These are phyloP conservation scores for Calliphora vicina DNA, from an alignment of 1,140 invertebrate genomes.

Conservation along the genomic window DNA sequence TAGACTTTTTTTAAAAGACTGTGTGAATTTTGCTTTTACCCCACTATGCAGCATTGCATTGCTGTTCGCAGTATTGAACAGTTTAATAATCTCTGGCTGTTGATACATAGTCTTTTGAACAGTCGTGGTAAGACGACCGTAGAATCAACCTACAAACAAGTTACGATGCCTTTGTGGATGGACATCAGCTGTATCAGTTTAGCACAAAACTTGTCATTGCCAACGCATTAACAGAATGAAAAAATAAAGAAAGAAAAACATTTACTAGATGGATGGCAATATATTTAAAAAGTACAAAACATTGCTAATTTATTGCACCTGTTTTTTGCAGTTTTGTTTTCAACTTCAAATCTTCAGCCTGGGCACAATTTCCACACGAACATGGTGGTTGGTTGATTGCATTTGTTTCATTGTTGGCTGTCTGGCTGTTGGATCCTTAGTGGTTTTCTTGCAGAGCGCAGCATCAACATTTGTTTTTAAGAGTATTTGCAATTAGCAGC, in stretches of 20 bases:
- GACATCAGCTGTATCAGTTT: slow-evolving; percentile 10
- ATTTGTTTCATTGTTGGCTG: too few relatives aligned
- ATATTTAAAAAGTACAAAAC: slow-evolving; percentile 27
- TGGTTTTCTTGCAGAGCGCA: not conserved
- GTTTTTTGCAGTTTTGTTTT: slow-evolving; percentile 18
- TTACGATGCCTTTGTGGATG: not conserved
- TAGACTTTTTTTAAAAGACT: too few relatives aligned
- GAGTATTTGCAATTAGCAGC: not conserved
- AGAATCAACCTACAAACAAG: not conserved
- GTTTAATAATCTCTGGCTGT: not conserved
- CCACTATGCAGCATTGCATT: too few relatives aligned
- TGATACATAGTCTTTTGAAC: not conserved
- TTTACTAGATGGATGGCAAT: slow-evolving; percentile 24
- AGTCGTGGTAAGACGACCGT: not conserved
- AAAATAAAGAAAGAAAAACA: not conserved
- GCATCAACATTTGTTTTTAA: not conserved
- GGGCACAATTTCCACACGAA: not conserved
- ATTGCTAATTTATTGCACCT: slow-evolving; percentile 33
- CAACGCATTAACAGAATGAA: not conserved
- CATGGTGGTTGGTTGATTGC: not conserved
- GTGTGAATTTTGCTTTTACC: too few relatives aligned
- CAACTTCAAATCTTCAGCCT: not conserved
- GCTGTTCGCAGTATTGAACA: too few relatives aligned
- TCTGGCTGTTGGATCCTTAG: not conserved
- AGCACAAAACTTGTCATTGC: slow-evolving; percentile 22